Base-by-base conservation (phyloP, 2,888 invertebrate genomes). In the Torymus auratus region DNA sequence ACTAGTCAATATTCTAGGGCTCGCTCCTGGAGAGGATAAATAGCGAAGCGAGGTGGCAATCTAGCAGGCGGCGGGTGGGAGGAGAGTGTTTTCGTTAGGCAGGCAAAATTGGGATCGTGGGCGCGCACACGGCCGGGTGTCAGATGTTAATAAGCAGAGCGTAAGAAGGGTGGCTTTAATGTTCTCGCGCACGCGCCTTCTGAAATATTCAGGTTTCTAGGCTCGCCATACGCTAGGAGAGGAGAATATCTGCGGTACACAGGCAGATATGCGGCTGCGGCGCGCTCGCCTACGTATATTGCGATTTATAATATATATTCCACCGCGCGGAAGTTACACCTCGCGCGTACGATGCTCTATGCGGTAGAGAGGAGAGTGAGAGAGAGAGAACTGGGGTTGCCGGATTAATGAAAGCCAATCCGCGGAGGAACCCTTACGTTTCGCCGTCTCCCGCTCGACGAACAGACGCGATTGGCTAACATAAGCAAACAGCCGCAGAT, bases 321-420 rank as follows among this genome's bases (percentile, higher is more conserved):
- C 17, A 15, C 78, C 80, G 81, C 75, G 72, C 73, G 61, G 70
- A 80, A 82, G 84, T 83, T 81, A 78, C 78, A 70, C 64, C 58
- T 78, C 60, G 81, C 81, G 82, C 83, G 83, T 60, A 14, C 41
- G 53, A 70, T 82, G 73, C 74, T 77, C 70, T 28, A 23, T 61
- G 23, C 23, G 13, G 60, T 15, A 2, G 56, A 17, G 41, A 80
- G 83, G 82, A 75, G 84, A 81, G 81, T 68, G 70, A 84, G 20
- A 28, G 85, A 78, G 85, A 87, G 88, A 23, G 69, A 56, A 52
- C 64, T 87, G 87, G 89, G 88, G 87, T 88, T 88, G 87, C 87
- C 86, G 89, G 89, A 90, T 90, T 90, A 90, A 90, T 90, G 90
- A 90, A 89, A 90, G 89, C 88, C 90, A 90, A 90, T 90, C 89